Evolutionary conservation across 2,113 vertebrate genomes (phyloP), one percentile per base, ranked within the genome.

Genomic region (Pituophis catenifer): DNA sequence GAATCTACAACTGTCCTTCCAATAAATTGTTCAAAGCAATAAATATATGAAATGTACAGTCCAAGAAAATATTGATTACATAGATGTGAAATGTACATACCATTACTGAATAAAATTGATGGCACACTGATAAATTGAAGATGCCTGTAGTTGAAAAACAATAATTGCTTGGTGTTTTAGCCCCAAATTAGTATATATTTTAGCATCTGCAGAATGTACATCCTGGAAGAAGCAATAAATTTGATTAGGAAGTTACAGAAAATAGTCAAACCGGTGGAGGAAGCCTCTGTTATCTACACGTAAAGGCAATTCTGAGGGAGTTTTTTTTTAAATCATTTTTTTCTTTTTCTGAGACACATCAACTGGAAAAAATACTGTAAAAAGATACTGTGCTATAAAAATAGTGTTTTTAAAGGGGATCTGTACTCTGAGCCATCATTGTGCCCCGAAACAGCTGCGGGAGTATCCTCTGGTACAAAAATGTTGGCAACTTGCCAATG

Each of bases 361-460:
- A 89, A 86, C 58, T 86, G 0, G 0, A 90, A 91, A n/a, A 0
- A 91, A 92, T 89, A 94, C n/a, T 52, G 3, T 86, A 48, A n/a
- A 15, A 70, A 33, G 65, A 33, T 15, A 70, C 12, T 70, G 29
- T n/a, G 29, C 65, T 33, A 33, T n/a, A 70, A 44, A 57, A 75
- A 15, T 90, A 0, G 38, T 55, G 92, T 5, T 89, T 44, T 33
- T 15, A 29, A 95, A 44, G 38, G 29, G 62, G 48, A 53, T 24
- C 8, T 33, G 81, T 89, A 87, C 90, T 54, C 91, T 38, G 89
- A 93, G 93, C 93, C 54, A 13, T 94, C 93, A 15, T 50, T 23
- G 62, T 94, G 93, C 86, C 92, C 93, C 94, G 89, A 70, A 92
- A 53, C 87, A 48, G 91, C 93, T 92, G 38, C 70, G 48, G 89